These are phyloP conservation scores for Urocitellus parryii DNA, from an alignment of 2,113 vertebrate species.

Conservation along the genomic window DNA sequence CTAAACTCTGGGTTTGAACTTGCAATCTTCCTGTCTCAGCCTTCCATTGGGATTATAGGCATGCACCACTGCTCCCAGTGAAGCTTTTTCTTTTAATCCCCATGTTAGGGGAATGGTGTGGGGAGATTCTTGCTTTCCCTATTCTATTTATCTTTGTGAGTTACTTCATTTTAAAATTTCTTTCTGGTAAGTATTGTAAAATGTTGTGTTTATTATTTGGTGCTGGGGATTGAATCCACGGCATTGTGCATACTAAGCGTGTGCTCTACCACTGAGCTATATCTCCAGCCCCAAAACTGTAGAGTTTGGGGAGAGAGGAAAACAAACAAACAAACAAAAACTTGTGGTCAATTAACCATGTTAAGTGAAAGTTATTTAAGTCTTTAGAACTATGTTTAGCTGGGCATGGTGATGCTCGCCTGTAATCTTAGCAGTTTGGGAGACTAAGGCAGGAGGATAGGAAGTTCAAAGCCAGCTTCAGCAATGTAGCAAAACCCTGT, in stretches of 20 bases:
- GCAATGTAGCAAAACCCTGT: too few relatives aligned
- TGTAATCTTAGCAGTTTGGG: too few relatives aligned
- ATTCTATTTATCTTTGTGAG: background rate
- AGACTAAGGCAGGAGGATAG: too few relatives aligned
- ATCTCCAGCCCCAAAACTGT: background rate
- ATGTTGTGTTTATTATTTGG: background rate
- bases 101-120: background rate
- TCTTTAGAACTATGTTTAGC: background rate
- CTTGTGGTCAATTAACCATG: background rate
- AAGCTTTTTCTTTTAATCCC: background rate
- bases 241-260: background rate
- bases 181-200: background rate
- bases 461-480: too few relatives aligned
- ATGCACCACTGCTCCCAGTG: too few relatives aligned
- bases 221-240: background rate
- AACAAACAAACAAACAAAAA: background rate
- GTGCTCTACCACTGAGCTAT: background rate
- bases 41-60: too few relatives aligned
- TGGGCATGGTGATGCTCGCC: too few relatives aligned
- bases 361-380: slow-evolving; percentile 30
- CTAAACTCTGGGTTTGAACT: too few relatives aligned
- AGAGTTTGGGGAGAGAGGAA: slow-evolving; percentile 17
- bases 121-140: slow-evolving; percentile 22
- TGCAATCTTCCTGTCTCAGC: too few relatives aligned
- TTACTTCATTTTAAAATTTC: slow-evolving; percentile 23